Percentiles rank a stretch among this genome's conserved stretches.
Evolutionary conservation across 2,888 invertebrate species (phyloP).

Genomic region (Dexiosoma caninum): DNA sequence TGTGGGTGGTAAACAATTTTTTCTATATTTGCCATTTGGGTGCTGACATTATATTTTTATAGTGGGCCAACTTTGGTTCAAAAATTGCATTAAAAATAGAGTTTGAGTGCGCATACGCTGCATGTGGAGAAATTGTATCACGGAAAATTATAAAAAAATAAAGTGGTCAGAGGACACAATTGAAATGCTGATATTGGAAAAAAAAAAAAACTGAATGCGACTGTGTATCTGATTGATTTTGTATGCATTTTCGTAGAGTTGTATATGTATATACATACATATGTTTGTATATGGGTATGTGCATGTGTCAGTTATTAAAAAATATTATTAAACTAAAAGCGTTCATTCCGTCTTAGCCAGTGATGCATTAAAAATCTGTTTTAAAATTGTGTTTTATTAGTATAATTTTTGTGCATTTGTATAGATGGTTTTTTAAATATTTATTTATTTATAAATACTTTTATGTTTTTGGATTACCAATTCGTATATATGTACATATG

Average conservation of each 20-base stretch:
- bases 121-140: conserved; percentile 5
- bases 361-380: conserved; percentile 46
- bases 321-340: conserved; percentile 30
- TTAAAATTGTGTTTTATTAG: conserved; percentile 32
- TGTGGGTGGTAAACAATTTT: not conserved
- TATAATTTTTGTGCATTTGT: conserved; percentile 20
- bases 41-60: conserved; percentile 35
- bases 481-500: not conserved
- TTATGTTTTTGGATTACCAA: conserved; percentile 15
- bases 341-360: not conserved
- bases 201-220: conserved; percentile 19
- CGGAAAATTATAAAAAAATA: conserved; percentile 17
- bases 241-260: not conserved
- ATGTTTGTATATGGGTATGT: not conserved
- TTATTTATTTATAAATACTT: conserved; percentile 16
- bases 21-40: conserved; percentile 7
- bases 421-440: conserved; percentile 19
- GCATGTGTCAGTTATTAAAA: not conserved
- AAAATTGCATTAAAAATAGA: conserved; percentile 30
- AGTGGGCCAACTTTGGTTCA: conserved; percentile 31
- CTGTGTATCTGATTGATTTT: conserved; percentile 2
- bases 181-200: conserved; percentile 13
- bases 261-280: not conserved
- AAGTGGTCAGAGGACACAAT: conserved; percentile 38
- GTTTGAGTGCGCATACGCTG: conserved; percentile 63